phyloP scores from a whole-genome alignment of 2,113 vertebrate species.

The Periophthalmodon schlosseri region DNA sequence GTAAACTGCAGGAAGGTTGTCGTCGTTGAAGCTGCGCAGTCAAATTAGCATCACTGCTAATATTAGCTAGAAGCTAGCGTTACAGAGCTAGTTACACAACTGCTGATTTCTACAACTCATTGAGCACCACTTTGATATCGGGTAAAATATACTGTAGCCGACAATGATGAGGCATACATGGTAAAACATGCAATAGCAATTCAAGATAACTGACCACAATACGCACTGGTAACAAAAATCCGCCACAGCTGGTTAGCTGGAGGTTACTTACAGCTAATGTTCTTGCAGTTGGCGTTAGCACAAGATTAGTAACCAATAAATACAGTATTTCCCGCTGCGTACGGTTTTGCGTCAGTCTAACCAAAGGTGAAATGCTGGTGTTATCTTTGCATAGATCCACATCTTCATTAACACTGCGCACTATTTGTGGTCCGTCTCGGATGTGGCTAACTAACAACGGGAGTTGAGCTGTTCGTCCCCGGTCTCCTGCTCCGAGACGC shows the following conservation, averaged over 20 bases:
- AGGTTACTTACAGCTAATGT: conserved; percentile 21
- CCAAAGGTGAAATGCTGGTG: neutral
- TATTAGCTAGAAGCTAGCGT: conserved; percentile 38
- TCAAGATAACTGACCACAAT: neutral
- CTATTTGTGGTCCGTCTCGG: neutral
- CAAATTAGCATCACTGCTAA: conserved; percentile 60
- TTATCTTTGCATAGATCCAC: neutral
- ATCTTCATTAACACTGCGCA: neutral
- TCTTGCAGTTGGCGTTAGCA: conserved; percentile 40
- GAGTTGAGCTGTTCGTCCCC: conserved; percentile 35
- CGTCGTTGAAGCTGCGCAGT: conserved; percentile 57
- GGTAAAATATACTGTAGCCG: fast-evolving
- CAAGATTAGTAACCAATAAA: conserved; percentile 38
- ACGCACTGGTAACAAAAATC: neutral
- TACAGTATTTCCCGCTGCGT: neutral
- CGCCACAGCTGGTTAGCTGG: conserved; percentile 25
- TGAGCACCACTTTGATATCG: fast-evolving
- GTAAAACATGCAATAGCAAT: neutral
- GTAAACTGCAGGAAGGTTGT: neutral
- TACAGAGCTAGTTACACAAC: conserved; percentile 29
- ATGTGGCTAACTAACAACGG: conserved; percentile 62
- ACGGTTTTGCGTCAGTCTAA: neutral
- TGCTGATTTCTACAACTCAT: neutral
- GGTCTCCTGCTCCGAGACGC: conserved; percentile 22
- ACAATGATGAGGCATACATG: fast-evolving